Base-by-base conservation (phyloP, 2,888 invertebrate genomes). In the Athalia rosae region DNA sequence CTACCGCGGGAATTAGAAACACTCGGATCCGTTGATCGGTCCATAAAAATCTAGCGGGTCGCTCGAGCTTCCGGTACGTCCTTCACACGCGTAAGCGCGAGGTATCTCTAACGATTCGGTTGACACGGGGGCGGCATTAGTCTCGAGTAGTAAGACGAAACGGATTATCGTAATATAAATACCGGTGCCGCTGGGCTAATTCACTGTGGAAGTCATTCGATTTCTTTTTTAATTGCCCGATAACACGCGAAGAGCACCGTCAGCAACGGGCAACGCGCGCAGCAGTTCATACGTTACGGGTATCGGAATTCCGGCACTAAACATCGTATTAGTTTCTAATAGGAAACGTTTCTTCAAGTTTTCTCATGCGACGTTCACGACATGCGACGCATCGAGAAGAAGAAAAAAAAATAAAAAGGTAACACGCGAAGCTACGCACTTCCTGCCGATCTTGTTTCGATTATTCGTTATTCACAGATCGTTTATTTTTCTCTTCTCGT, bases 181-280 rank as follows among this genome's bases (percentile, higher is more conserved):
- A 67, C 77, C 71, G 76, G 64, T 56, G 80, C 80, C 80, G 79
- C 77, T 80, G 79, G 78, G 79, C 81, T 81, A 28, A 28, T 28
- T 81, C 79, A 82, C 81, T 81, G 28, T 28, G 82, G 79, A 77
- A 74, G 79, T 79, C 76, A 76, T 76, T 74, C 78, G 81, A 82
- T 81, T 81, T 28, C 79, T 74, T 82, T 80, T 80, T 79, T 79
- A 80, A 81, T 81, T 79, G 79, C 77, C 76, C 77, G 79, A 80
- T 80, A 80, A 79, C 82, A 58, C 56, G 43, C n/a, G 13, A 8
- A 45, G 43, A 41, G n/a, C 5, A 50, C 50, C 53, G 4, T n/a
- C n/a, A n/a, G n/a, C n/a, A n/a, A n/a, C n/a, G n/a, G n/a, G n/a
- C n/a, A n/a, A n/a, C n/a, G n/a, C n/a, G n/a, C n/a, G n/a, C 64